Conservation (phyloP, 2,888 invertebrate genomes). For the Portevinia maculata region DNA sequence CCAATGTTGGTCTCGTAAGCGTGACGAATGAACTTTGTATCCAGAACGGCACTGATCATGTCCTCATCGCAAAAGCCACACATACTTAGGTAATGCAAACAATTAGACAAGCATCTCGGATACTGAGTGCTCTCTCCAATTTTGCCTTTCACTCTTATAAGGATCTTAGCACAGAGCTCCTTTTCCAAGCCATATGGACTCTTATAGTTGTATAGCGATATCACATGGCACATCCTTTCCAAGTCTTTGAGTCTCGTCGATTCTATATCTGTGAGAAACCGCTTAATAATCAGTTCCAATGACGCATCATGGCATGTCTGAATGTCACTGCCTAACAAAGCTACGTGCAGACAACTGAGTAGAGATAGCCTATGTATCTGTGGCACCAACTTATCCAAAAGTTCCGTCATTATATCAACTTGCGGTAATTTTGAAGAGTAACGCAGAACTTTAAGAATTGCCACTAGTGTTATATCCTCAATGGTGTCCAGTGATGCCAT, state of each 20-base stretch:
- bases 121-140: constrained; percentile 84
- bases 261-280: constrained; percentile 83
- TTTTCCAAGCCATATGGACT: constrained; percentile 83
- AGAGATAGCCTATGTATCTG: constrained; percentile 86
- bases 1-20: constrained; percentile 84
- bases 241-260: constrained; percentile 88
- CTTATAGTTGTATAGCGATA: constrained; percentile 85
- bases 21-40: constrained; percentile 84
- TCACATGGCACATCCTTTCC: constrained; percentile 87
- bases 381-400: constrained; percentile 84
- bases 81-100: constrained; percentile 86
- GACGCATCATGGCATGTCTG: constrained; percentile 83
- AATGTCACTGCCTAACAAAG: constrained; percentile 85
- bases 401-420: constrained; percentile 82
- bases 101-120: constrained; percentile 85
- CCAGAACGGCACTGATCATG: constrained; percentile 85
- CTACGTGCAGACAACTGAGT: constrained; percentile 87
- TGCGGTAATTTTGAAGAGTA: constrained; percentile 84
- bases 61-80: constrained; percentile 85
- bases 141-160: constrained; percentile 84
- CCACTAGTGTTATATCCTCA: constrained; percentile 87
- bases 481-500: constrained; percentile 84
- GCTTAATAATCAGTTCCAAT: constrained; percentile 84
- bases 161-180: constrained; percentile 83
- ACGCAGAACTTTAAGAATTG: constrained; percentile 85